Evolutionary conservation across 53 echinoderm and acorn worm species (phyloP).

Genomic region (Paracentrotus lividus): DNA sequence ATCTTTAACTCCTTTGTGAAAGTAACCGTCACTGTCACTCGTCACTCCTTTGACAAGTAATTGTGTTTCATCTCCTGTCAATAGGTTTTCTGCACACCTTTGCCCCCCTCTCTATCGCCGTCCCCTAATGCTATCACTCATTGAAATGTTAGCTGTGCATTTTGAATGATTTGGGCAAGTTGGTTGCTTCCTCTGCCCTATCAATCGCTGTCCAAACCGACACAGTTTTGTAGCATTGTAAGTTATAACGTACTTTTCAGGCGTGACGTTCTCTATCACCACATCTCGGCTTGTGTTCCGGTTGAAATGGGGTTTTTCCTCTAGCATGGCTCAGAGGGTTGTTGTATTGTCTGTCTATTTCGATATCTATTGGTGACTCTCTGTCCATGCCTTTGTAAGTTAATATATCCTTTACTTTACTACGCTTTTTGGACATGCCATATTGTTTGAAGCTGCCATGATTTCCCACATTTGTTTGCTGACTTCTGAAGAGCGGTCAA

Average conservation of each 20-base stretch:
- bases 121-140: not conserved
- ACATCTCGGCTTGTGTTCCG: constrained; percentile 25
- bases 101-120: constrained; percentile 8
- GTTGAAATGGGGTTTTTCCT: not conserved
- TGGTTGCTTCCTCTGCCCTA: not conserved
- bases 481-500: not conserved
- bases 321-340: not conserved
- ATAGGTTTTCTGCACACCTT: not conserved
- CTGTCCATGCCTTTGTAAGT: not conserved
- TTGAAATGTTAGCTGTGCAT: constrained; percentile 31
- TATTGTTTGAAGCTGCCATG: not conserved
- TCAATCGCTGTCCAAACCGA: not conserved
- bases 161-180: constrained; percentile 25
- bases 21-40: constrained; percentile 43
- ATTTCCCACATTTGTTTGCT: constrained; percentile 18
- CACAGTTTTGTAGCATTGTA: constrained; percentile 2
- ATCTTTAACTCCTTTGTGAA: constrained; percentile 1
- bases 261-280: constrained; percentile 8
- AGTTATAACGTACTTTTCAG: not conserved
- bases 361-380: constrained; percentile 2
- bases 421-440: not conserved
- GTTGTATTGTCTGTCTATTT: constrained; percentile 39
- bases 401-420: not conserved
- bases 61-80: constrained; percentile 27
- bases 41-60: not conserved